These are phyloP conservation scores for Takifugu bimaculatus DNA, from an alignment of 2,113 vertebrate genomes.

Conservation along the genomic window DNA sequence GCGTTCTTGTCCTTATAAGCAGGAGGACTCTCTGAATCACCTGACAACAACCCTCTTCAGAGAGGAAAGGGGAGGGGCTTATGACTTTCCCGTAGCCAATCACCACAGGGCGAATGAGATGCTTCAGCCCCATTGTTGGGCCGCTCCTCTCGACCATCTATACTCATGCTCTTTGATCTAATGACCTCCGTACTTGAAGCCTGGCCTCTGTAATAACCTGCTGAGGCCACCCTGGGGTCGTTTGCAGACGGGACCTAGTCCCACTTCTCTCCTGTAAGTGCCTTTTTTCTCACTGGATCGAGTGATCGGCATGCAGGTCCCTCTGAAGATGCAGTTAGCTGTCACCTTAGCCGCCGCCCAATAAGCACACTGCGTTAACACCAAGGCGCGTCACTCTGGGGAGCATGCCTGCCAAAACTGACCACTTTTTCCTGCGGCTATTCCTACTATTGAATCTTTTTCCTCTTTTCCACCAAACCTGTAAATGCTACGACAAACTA, in stretches of 20 bases:
- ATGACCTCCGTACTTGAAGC: slow-evolving; percentile 54
- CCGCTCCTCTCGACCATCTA: not conserved
- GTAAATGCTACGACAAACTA: slow-evolving; percentile 62
- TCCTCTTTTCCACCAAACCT: slow-evolving; percentile 62
- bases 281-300: slow-evolving; percentile 64
- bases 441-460: slow-evolving; percentile 42
- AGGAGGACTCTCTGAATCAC: no score
- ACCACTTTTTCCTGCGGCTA: slow-evolving; percentile 33
- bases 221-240: slow-evolving; percentile 39
- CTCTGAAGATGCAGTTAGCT: slow-evolving; percentile 44
- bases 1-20: no score
- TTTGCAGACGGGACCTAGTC: slow-evolving; percentile 40
- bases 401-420: slow-evolving; percentile 52
- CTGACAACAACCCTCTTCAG: no score
- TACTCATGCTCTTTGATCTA: slow-evolving; percentile 5
- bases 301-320: slow-evolving; percentile 58
- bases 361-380: slow-evolving; percentile 59
- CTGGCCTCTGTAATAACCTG: slow-evolving; percentile 15
- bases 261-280: slow-evolving; percentile 69
- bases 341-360: slow-evolving; percentile 28
- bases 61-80: no score
- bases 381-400: slow-evolving; percentile 36
- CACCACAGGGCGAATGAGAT: no score
- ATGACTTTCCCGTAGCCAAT: no score
- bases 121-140: no score